Percentiles rank a stretch among this genome's conserved stretches.
phyloP scores from a whole-genome alignment of 30 jellyfish, hydroid and myxozoan genomes.

The Euphysa ruthae region DNA sequence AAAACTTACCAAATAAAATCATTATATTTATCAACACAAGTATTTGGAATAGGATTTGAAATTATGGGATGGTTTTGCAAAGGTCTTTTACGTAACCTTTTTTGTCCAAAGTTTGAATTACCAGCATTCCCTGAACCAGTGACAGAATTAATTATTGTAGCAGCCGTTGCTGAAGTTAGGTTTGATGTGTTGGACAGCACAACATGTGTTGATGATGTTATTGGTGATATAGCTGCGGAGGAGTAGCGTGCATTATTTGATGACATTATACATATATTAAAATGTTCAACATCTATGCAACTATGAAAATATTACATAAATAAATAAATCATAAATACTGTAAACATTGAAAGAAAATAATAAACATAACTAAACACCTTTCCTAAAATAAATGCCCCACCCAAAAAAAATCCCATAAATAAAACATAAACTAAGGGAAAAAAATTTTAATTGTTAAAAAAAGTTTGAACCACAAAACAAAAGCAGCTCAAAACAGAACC shows the following conservation, averaged over 20 bases:
- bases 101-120: conserved; percentile 16
- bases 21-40: conserved; percentile 71
- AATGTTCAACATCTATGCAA: too few species aligned
- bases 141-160: conserved; percentile 23
- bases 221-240: conserved; percentile 3
- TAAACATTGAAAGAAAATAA: too few species aligned
- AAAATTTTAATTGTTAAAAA: too few species aligned
- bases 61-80: conserved; percentile 61
- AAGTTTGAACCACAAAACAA: too few species aligned
- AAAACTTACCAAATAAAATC: conserved; percentile 84
- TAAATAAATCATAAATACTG: too few species aligned
- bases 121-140: conserved; percentile 18
- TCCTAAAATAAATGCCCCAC: too few species aligned
- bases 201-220: not conserved
- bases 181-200: conserved; percentile 8
- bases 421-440: too few species aligned
- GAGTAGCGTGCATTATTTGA: not conserved
- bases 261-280: not conserved
- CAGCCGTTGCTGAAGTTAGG: conserved; percentile 32
- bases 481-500: too few species aligned
- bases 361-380: too few species aligned
- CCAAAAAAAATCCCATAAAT: too few species aligned
- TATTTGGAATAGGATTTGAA: conserved; percentile 51
- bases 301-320: too few species aligned
- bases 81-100: conserved; percentile 42